Conservation (phyloP, 2,888 invertebrate genomes). For the Acrobasis suavella region DNA sequence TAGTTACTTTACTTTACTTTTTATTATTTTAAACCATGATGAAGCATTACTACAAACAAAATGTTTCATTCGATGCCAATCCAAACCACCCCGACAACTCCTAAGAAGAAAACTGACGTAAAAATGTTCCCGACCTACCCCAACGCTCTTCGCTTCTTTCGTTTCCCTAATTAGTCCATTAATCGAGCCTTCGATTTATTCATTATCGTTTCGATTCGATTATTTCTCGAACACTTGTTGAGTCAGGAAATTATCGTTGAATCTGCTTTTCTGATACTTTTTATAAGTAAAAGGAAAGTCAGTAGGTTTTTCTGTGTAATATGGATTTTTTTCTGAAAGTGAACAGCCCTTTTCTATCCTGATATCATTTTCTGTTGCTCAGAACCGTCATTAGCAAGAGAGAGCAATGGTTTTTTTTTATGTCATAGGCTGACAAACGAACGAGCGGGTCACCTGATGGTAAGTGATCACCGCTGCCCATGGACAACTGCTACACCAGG, state of each 20-base stretch:
- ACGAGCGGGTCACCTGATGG: too few species aligned
- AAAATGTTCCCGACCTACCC: conserved; percentile 78
- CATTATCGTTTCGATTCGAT: conserved; percentile 32
- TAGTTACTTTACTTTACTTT: too few species aligned
- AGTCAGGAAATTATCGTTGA: conserved; percentile 21
- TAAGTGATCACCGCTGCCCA: too few species aligned
- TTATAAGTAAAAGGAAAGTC: neutral
- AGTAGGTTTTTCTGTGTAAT: too few species aligned
- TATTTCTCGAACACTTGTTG: conserved; percentile 36
- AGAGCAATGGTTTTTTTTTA: too few species aligned
- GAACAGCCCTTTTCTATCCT: too few species aligned
- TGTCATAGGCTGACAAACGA: too few species aligned
- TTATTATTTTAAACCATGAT: neutral
- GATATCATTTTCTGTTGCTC: too few species aligned
- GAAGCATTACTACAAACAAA: neutral
- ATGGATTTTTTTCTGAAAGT: too few species aligned
- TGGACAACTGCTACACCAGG: too few species aligned
- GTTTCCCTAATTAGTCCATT: conserved; percentile 74
- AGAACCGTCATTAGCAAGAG: too few species aligned
- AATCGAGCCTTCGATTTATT: conserved; percentile 45
- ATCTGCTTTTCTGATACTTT: neutral
- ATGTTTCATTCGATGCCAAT: conserved; percentile 44
- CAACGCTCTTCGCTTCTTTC: conserved; percentile 61
- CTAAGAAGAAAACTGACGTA: conserved; percentile 76
- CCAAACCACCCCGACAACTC: conserved; percentile 39